Base-by-base conservation (phyloP, 2,888 invertebrate species). In the Trissoscelio sp. region DNA sequence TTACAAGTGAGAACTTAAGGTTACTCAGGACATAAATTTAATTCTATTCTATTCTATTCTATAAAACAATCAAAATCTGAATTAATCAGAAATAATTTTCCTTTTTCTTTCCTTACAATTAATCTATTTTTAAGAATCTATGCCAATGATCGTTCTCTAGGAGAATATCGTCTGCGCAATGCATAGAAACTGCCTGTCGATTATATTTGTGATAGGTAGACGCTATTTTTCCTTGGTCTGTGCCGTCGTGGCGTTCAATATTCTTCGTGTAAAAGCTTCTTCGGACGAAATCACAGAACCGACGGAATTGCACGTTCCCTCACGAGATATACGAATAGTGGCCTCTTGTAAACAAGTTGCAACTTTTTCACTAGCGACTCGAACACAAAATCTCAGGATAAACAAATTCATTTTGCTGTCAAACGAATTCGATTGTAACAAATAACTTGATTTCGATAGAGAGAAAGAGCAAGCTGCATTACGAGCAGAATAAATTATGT, bases 391-490 rank as follows among this genome's bases (percentile, higher is more conserved):
- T 74, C 46, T 67, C 51, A 14, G 20, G 70, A 62, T 70, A 75
- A 81, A 70, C 75, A 75, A 72, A 81, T 75, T 60, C 60, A 70
- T 74, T 80, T 58, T 18, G 18, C 66, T 57, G 62, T 81, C 72
- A 62, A 55, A 69, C 62, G 48, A 62, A 57, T 66, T 72, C 18
- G 48, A 48, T 58, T 60, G 66, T 62, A 70, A 70, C 64, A 57
- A 70, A 78, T 70, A 78, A 70, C 64, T 64, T 18, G 39, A 70
- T 64, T 78, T 48, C 22, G 39, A 51, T 22, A 39, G 14, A 34
- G 28, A 31, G 39, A 22, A 39, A 62, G 4, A 58, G 39, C 18
- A 34, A 62, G 31, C 48, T 57, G 22, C 24, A 58, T 53, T 51
- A 44, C 34, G 34, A 55, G 14, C 11, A 57, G 7, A 20, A 75